These are phyloP conservation scores for Xanthorhoe spadicearia DNA, from an alignment of 2,888 invertebrate species.

Conservation along the genomic window DNA sequence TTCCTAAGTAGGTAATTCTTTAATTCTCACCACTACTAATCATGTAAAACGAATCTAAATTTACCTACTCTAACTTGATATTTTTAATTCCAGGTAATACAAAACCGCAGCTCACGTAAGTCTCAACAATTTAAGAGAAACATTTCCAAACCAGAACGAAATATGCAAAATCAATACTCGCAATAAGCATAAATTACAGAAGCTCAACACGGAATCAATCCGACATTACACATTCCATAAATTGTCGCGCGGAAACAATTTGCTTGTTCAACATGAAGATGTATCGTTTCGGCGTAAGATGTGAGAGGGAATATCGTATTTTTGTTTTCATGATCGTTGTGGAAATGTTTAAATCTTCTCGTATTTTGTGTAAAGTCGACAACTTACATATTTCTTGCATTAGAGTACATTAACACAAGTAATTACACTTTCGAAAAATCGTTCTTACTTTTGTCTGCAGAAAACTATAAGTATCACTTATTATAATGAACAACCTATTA, in stretches of 20 bases:
- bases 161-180: conserved; percentile 36
- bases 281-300: conserved; percentile 49
- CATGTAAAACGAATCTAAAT: neutral
- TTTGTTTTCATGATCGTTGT: conserved; percentile 10
- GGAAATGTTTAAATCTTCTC: neutral
- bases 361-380: neutral
- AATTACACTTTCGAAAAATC: too few relatives aligned
- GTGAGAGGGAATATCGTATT: conserved; percentile 31
- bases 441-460: too few relatives aligned
- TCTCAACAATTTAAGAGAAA: conserved; percentile 26
- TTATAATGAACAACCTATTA: too few relatives aligned
- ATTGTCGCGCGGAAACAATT: conserved; percentile 78
- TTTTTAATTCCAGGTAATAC: conserved; percentile 31
- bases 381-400: neutral
- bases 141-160: conserved; percentile 30
- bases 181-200: conserved; percentile 42
- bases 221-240: conserved; percentile 61
- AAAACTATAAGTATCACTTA: too few relatives aligned
- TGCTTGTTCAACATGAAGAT: conserved; percentile 67
- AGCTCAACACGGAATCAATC: conserved; percentile 47
- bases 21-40: neutral
- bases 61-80: neutral
- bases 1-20: neutral
- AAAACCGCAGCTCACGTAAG: conserved; percentile 17
- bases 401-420: too few relatives aligned